Base-by-base conservation (phyloP, 37 sponge, comb jelly and placozoan genomes). In the Ephydatia muelleri region DNA sequence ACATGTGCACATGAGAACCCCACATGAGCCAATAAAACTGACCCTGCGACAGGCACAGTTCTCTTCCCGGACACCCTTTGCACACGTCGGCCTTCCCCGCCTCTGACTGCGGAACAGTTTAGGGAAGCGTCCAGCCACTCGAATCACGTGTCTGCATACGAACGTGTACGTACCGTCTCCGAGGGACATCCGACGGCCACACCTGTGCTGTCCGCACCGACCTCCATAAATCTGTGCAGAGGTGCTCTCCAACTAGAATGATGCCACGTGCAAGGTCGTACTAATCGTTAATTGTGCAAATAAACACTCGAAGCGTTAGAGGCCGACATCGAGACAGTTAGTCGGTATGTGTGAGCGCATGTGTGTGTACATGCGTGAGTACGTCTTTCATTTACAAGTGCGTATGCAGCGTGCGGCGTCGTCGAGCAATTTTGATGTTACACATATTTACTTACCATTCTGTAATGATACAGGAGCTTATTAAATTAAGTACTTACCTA, bases 31-130 rank as follows among this genome's bases (percentile, higher is more conserved):
- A 19, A 14, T 22, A 68, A 3, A 32, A 72, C 71, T 23, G 37
- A 91, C 91, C 84, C 83, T 83, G 79, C 22, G 74, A 80, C 34
- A 85, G 75, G 71, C 97, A 97, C 33, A 90, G 49, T 68, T 91
- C 94, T 49, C 91, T 80, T 22, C 97, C 97, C 34, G 97, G 97
- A 69, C 97, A 97, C 2, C 95, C 95, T 65, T 82, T 40, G 80
- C 97, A 97, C 29, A 90, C 88, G 31, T 82, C 82, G 31, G 94
- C 97, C 72, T 72, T 92, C 28, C 97, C 97, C 67, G 91, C 95
- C 35, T 49, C 19, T 19, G 30, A 66, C 93, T 93, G 71, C 77
- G 12, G 1, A 38, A 38, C 25, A 29, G 31, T 30, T 6, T 25
- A 34, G 25, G 76, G 13, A 12, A 13, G 30, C 5, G 29, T 5